phyloP scores from a whole-genome alignment of 1,140 invertebrate genomes.

The Triops cancriformis region DNA sequence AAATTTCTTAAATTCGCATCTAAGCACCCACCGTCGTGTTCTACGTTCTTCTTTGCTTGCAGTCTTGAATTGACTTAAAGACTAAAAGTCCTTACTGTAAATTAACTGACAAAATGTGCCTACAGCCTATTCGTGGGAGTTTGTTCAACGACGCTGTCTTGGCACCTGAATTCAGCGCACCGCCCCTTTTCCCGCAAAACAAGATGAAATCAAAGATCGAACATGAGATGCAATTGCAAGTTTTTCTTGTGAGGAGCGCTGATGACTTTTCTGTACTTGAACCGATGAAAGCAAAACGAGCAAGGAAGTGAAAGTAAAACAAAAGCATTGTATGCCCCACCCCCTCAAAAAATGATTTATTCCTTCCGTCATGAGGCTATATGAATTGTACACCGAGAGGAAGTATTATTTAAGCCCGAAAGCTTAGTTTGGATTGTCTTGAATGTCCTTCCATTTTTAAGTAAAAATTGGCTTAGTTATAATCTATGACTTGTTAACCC shows the following conservation, averaged over 20 bases:
- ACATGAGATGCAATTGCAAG: too few species aligned
- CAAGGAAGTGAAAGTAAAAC: neutral
- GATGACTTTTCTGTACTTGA: too few species aligned
- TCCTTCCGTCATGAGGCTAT: conserved; percentile 12
- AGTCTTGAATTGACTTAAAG: neutral
- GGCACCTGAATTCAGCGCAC: too few species aligned
- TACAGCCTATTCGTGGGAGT: too few species aligned
- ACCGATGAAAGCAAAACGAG: too few species aligned
- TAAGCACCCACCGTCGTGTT: too few species aligned
- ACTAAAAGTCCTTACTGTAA: neutral
- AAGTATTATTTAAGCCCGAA: conserved; percentile 10
- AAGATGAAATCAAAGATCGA: too few species aligned
- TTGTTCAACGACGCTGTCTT: too few species aligned
- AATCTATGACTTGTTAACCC: neutral
- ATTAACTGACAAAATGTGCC: too few species aligned
- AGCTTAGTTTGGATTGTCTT: neutral
- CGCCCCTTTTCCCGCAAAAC: too few species aligned
- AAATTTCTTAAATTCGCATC: too few species aligned
- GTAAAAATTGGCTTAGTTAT: neutral
- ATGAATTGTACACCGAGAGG: conserved; percentile 13
- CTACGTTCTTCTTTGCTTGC: neutral
- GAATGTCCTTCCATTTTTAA: neutral
- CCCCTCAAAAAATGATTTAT: neutral
- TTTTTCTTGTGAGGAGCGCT: too few species aligned
- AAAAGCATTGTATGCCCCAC: neutral